These are phyloP conservation scores for Delia radicum DNA, from an alignment of 1,140 invertebrate genomes.

Conservation along the genomic window DNA sequence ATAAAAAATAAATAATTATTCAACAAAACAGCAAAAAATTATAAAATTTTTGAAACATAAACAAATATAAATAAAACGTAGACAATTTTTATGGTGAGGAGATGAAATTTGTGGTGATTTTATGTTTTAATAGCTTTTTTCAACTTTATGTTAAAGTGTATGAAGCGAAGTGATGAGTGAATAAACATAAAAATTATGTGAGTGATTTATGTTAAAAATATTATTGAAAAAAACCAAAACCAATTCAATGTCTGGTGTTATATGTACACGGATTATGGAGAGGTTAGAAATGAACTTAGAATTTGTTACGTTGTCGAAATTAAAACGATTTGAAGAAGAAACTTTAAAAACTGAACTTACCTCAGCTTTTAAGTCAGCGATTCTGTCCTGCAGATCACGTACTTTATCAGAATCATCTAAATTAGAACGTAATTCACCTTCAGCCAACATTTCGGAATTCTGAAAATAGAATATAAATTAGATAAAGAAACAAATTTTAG, in stretches of 20 bases:
- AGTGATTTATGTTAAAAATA: neutral
- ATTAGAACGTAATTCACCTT: slow-evolving; percentile 80
- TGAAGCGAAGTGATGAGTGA: neutral
- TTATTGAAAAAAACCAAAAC: neutral
- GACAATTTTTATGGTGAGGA: neutral
- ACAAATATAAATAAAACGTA: neutral
- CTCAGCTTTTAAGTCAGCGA: slow-evolving; percentile 89
- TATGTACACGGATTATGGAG: neutral
- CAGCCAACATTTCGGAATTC: slow-evolving; percentile 90
- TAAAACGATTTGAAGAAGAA: neutral
- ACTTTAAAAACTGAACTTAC: slow-evolving; percentile 59
- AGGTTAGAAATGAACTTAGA: neutral
- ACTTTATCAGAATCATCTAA: slow-evolving; percentile 80
- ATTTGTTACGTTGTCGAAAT: no score
- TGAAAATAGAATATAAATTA: slow-evolving; percentile 53
- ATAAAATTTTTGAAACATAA: neutral
- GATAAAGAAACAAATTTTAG: slow-evolving; percentile 14
- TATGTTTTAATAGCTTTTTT: neutral
- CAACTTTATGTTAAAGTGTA: neutral
- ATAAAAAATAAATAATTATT: neutral
- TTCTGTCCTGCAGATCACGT: slow-evolving; percentile 85
- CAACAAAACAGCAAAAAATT: neutral
- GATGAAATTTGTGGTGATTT: no score
- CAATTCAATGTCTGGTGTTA: neutral
- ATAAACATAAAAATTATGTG: neutral